Conservation (phyloP, 2,888 invertebrate species). For the Andricus quercusramuli region DNA sequence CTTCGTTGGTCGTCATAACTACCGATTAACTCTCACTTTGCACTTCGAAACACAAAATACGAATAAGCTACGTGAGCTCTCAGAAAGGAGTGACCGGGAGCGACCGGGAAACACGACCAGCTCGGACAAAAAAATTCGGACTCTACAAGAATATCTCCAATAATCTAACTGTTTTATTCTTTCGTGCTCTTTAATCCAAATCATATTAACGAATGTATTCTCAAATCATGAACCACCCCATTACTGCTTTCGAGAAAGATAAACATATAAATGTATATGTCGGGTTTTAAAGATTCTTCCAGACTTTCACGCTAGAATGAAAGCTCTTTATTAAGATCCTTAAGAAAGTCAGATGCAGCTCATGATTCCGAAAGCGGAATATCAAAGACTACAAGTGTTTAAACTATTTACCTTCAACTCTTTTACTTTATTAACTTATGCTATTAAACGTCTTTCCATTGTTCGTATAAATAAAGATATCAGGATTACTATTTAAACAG, state of each 20-base stretch:
- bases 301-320: not conserved
- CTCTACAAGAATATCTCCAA: too few relatives aligned
- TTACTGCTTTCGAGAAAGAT: not conserved
- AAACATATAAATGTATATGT: conserved; percentile 1
- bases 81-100: too few relatives aligned
- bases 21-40: too few relatives aligned
- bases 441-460: conserved; percentile 6
- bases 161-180: not conserved
- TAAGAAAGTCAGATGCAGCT: not conserved
- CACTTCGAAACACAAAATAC: too few relatives aligned
- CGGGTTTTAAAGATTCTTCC: not conserved
- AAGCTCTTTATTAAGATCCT: not conserved
- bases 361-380: not conserved
- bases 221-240: not conserved
- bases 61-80: too few relatives aligned
- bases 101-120: too few relatives aligned
- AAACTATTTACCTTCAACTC: conserved; percentile 13
- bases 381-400: conserved; percentile 22
- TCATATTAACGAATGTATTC: not conserved
- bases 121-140: too few relatives aligned
- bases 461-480: conserved; percentile 3
- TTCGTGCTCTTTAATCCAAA: not conserved
- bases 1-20: too few relatives aligned
- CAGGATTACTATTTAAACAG: conserved; percentile 4
- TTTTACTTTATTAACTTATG: conserved; percentile 14